A percentile compares a stretch with the other conserved stretches of the same genome.
Evolutionary conservation across 1,140 invertebrate species (phyloP).

Genomic region (Alviniconcha marisindica): DNA sequence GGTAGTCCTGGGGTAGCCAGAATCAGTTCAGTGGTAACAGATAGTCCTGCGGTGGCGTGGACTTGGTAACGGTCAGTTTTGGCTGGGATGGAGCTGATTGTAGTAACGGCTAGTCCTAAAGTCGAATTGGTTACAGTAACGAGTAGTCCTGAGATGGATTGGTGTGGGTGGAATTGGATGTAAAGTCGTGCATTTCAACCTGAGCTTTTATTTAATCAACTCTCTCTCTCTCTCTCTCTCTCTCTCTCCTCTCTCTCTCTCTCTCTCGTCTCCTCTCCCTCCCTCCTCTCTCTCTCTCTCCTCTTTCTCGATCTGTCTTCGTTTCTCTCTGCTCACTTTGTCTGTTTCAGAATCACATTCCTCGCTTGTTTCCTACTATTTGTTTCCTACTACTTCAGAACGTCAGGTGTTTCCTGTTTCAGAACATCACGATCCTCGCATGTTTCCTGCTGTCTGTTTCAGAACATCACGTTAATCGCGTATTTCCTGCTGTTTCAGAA

Average conservation of each 20-base stretch:
- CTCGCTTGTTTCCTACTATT: background rate
- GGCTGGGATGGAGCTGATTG: too few relatives aligned
- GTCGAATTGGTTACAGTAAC: too few relatives aligned
- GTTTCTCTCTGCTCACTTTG: background rate
- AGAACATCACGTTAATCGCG: background rate
- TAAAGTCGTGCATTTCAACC: too few relatives aligned
- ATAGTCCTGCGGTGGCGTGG: background rate
- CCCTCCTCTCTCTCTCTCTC: constrained; percentile 2
- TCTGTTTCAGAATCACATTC: too few relatives aligned
- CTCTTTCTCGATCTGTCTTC: background rate
- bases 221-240: constrained; percentile 11
- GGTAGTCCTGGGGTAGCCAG: too few relatives aligned
- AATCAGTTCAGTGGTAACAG: background rate
- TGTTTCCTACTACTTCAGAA: background rate
- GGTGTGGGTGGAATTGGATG: too few relatives aligned
- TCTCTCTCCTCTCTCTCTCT: background rate
- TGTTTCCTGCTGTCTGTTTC: background rate
- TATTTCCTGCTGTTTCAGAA: background rate
- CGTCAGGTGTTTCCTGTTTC: background rate
- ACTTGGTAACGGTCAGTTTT: background rate
- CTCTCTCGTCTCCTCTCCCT: background rate
- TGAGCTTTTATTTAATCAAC: background rate
- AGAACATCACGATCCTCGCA: background rate
- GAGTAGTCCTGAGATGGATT: too few relatives aligned
- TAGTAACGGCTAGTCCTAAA: too few relatives aligned